These are phyloP conservation scores for Trichosurus vulpecula DNA, from an alignment of 2,797 vertebrate species.

Conservation along the genomic window DNA sequence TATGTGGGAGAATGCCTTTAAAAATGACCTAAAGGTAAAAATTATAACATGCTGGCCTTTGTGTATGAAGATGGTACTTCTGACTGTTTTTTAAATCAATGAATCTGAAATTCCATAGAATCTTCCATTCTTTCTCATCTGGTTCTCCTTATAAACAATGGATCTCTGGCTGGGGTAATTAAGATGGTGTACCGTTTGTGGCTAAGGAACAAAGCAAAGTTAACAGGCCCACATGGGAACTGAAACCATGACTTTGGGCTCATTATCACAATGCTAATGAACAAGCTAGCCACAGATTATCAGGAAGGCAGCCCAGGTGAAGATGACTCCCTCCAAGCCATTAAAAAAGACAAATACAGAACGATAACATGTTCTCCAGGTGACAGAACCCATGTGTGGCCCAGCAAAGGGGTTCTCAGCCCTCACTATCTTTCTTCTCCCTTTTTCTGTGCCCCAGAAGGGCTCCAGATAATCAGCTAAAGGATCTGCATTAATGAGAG, in stretches of 20 bases:
- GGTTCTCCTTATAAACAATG: not conserved
- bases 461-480: not conserved
- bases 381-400: not conserved
- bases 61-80: not conserved
- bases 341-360: not conserved
- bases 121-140: not conserved
- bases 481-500: not conserved
- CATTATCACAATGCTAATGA: not conserved
- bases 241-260: not conserved
- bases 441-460: not conserved
- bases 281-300: not conserved
- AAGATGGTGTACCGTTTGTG: not conserved
- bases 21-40: not conserved
- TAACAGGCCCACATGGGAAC: not conserved
- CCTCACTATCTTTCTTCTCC: not conserved
- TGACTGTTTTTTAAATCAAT: not conserved
- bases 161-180: not conserved
- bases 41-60: not conserved
- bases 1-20: not conserved
- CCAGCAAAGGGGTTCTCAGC: not conserved
- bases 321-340: not conserved
- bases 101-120: not conserved
- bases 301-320: not conserved
- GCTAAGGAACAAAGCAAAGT: not conserved
- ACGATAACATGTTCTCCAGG: not conserved